Base-by-base conservation (phyloP, 2,113 vertebrate genomes). In the Hyla sarda region DNA sequence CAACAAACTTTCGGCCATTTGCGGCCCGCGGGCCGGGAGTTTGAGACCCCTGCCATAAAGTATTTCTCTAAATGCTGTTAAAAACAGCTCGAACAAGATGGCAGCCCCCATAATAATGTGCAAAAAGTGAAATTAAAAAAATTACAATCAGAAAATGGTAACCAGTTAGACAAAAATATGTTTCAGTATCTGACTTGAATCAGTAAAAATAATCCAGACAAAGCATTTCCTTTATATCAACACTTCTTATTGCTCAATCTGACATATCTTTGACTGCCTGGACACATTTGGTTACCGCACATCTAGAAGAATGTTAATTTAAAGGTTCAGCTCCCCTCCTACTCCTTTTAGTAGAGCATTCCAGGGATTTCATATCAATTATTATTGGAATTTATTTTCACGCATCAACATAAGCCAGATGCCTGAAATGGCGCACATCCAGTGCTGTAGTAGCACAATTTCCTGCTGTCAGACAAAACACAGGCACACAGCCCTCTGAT, bases 361-460 rank as follows among this genome's bases (percentile, higher is more conserved):
- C 84, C 65, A 45, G 11, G 50, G 56, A 85, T 78, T 72, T 84
- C 50, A 50, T 79, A 25, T 54, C 47, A 69, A 73, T 86, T 80
- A 73, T 58, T 69, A 12, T 10, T 11, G 77, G 67, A 72, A 72
- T 79, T 25, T 79, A 52, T 78, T 71, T 79, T 65, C 60, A 25
- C 45, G 84, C 32, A 54, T 78, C n/a, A 73, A 81, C 76, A 86
- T 56, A 86, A 81, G 71, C 84, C 84, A 86, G 84, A 79, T 80
- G 84, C 76, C 50, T 14, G 76, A 14, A 47, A 58, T 81, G 84
- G 76, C 76, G 17, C 62, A 54, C 62, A 32, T 56, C 84, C 84
- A 86, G 45, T 6, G 47, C 75, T 85, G 47, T 85, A 69, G 30
- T 54, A 56, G 58, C 52, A 58, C 5, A 71, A 32, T 81, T 81